Base-by-base conservation (phyloP, 1,140 invertebrate species). In the Magallana gigas region DNA sequence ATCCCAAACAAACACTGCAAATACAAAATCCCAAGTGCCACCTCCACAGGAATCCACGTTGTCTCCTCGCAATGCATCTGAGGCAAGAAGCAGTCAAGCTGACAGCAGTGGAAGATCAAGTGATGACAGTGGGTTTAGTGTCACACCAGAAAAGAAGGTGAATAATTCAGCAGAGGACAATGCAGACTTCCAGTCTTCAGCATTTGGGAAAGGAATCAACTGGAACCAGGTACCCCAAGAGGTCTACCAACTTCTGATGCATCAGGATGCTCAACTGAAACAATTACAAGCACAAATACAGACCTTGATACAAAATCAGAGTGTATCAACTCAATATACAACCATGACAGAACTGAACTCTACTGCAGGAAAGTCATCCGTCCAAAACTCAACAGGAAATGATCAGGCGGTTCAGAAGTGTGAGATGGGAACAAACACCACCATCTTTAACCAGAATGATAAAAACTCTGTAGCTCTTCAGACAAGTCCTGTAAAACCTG, bases 221-320 rank as follows among this genome's bases (percentile, higher is more conserved):
- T 93, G 92, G 92, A 91, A 91, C 14, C 90, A 91, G 58, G 91
- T 93, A 36, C 93, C 93, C 4, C 87, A 90, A 23, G 93, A 94
- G 58, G 91, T 94, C 12, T 92, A 93, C 57, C 88, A 93, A 80
- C 88, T 93, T 7, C 88, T 94, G 8, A 85, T 92, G 36, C 90
- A 93, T 68, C 94, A 94, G 87, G 92, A 92, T 87, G 90, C 92
- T 48, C 93, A 94, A 88, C 89, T 94, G 16, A 92, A 93, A 85
- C 86, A 90, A 60, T 88, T 94, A 8, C 93, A 93, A 83, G 89
- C 92, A 48, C 94, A 94, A 89, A 92, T 94, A 48, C 90, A 92
- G 64, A 81, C 91, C 36, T 90, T 94, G 11, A 88, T 92, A n/a
- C 80, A 88, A 56, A 86, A 91, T 48, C 91, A 92, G 71, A 87